Evolutionary conservation across 2,113 vertebrate species (phyloP), one percentile per base, ranked within the genome.

Genomic region (Psittacula cyanocephala): DNA sequence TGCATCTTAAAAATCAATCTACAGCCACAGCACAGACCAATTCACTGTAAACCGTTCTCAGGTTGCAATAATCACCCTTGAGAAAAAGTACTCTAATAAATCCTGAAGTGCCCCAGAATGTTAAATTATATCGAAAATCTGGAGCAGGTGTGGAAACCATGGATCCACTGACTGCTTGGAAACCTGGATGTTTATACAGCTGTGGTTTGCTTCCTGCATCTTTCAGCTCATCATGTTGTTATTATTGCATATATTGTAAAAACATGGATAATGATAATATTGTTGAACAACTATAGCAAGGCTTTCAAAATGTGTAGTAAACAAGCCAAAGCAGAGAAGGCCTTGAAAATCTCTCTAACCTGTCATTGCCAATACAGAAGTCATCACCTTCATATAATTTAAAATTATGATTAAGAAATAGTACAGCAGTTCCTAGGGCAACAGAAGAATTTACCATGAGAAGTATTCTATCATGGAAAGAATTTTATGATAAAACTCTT

Each of bases 71-170:
- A 81, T 60, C 65, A 87, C 69, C 62, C 77, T 37, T 81, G 62
- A 95, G 93, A 81, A 47, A 84, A 81, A 81, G 60, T 67, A 72
- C 37, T 85, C 16, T 41, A 87, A 85, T 76, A 92, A 95, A 92
- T 87, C 49, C 44, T 76, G 31, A 87, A 89, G 23, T 46, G 50
- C 44, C 25, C 44, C 71, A 88, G 75, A 71, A 91, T 35, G 67
- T 70, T 82, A 69, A 91, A 84, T 72, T 69, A 53, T 4, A 71
- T n/a, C 59, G 70, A 72, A 59, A 91, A 85, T 69, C 69, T 49
- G 33, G 63, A 93, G 87, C 94, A 96, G 87, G 87, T 95, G 81
- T 4, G 3, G 74, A 93, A 94, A 80, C 13, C 78, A 80, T 29
- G 89, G 49, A n/a, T 62, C 57, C 49, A 85, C 10, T 76, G 67